Conservation (phyloP, 1,140 invertebrate species). For the Drosophila fuyamai region DNA sequence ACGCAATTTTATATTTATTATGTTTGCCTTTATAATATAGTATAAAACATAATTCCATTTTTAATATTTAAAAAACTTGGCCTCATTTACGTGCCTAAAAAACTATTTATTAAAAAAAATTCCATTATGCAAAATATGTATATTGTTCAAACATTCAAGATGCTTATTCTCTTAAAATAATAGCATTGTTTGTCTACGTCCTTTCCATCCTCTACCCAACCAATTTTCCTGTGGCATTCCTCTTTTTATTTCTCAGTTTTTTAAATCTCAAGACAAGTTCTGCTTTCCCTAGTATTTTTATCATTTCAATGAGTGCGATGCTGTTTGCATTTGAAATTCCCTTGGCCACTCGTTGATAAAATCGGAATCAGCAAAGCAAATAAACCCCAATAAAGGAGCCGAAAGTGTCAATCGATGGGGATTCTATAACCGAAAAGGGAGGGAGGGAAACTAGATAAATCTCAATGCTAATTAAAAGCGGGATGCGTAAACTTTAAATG, state of each 20-base stretch:
- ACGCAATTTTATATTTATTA: too few relatives aligned
- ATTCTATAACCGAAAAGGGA: neutral
- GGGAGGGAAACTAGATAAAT: constrained; percentile 21
- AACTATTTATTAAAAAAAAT: too few relatives aligned
- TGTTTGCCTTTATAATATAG: too few relatives aligned
- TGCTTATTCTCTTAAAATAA: neutral
- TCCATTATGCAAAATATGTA: too few relatives aligned
- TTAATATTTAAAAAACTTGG: too few relatives aligned
- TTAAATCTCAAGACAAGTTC: constrained; percentile 6
- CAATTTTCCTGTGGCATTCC: constrained; percentile 2
- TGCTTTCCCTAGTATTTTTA: constrained; percentile 8
- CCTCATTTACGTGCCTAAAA: too few relatives aligned
- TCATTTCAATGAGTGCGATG: constrained; percentile 22
- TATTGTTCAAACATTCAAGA: too few relatives aligned
- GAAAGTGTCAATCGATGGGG: constrained; percentile 74
- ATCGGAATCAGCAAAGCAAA: constrained; percentile 81
- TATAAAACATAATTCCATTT: too few relatives aligned
- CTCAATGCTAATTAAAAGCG: constrained; percentile 71
- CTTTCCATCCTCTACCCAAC: constrained; percentile 15
- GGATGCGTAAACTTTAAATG: constrained; percentile 71
- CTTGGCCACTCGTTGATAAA: constrained; percentile 63
- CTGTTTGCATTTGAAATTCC: constrained; percentile 80
- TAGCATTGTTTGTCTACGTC: constrained; percentile 20
- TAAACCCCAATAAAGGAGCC: constrained; percentile 75
- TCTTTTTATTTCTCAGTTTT: constrained; percentile 1